These are phyloP conservation scores for Xyliphius kryptos DNA, from an alignment of 2,113 vertebrate genomes.

Conservation along the genomic window DNA sequence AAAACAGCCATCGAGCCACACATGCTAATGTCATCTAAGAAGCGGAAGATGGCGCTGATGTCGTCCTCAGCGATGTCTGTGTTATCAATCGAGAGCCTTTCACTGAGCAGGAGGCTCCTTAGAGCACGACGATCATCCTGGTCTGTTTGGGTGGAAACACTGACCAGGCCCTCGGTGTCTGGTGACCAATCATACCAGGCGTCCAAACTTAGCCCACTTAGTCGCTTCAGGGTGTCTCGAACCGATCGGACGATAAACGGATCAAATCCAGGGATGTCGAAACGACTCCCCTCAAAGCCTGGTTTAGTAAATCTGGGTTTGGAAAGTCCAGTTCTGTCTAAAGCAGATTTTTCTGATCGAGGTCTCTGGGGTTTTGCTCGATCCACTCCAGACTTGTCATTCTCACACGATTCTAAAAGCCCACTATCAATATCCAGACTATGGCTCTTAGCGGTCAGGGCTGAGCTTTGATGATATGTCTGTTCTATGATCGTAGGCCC, in stretches of 20 bases:
- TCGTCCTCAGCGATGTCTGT: conserved; percentile 84
- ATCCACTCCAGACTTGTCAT: conserved; percentile 38
- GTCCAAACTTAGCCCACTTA: conserved; percentile 41
- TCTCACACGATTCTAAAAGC: background rate
- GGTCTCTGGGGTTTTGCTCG: conserved; percentile 15
- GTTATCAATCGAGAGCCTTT: conserved; percentile 84
- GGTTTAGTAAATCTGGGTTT: conserved; percentile 21
- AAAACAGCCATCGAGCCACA: conserved; percentile 86
- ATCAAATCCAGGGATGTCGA: conserved; percentile 38
- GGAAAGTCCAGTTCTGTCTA: conserved; percentile 28
- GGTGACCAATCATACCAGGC: conserved; percentile 40
- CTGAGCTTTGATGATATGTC: conserved; percentile 61
- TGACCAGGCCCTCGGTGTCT: conserved; percentile 60
- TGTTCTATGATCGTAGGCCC: conserved; percentile 66
- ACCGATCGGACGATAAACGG: conserved; percentile 34
- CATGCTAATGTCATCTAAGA: conserved; percentile 94
- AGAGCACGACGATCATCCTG: conserved; percentile 70
- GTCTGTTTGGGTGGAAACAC: conserved; percentile 88
- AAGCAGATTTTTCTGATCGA: conserved; percentile 33
- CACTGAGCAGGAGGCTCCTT: conserved; percentile 68
- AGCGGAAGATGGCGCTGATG: conserved; percentile 94
- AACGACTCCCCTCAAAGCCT: conserved; percentile 33
- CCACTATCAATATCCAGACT: conserved; percentile 76
- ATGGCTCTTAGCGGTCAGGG: conserved; percentile 86
- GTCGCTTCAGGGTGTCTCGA: conserved; percentile 36